phyloP scores from a whole-genome alignment of 1,140 invertebrate genomes.

The Pemphigus obesinymphae region DNA sequence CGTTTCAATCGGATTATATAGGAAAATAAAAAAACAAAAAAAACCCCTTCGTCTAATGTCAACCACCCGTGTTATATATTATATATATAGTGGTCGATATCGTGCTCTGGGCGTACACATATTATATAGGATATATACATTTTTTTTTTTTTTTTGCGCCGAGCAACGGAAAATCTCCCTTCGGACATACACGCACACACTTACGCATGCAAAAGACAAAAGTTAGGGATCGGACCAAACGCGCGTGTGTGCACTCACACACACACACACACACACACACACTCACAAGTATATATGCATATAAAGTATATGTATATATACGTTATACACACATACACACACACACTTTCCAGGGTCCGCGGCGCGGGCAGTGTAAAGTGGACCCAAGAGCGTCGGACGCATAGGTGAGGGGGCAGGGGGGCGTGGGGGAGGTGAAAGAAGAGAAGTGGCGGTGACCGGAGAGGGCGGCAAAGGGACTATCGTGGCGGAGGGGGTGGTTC shows the following conservation, averaged over 20 bases:
- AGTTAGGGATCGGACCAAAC: constrained; percentile 36
- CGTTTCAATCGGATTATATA: background rate
- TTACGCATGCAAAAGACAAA: constrained; percentile 41
- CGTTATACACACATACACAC: background rate
- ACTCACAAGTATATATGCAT: background rate
- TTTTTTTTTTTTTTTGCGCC: constrained; percentile 24
- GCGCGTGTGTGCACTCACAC: background rate
- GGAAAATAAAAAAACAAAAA: background rate
- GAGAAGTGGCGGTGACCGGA: background rate
- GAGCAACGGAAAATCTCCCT: constrained; percentile 35
- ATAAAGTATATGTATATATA: background rate
- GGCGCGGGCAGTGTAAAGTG: constrained; percentile 34
- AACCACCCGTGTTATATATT: background rate
- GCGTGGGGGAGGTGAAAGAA: background rate
- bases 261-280: background rate
- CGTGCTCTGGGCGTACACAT: background rate
- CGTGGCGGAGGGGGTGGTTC: constrained; percentile 11
- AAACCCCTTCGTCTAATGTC: background rate
- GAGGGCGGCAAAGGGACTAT: background rate
- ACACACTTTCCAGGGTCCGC: constrained; percentile 16
- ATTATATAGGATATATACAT: background rate
- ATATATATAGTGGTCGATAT: constrained; percentile 5
- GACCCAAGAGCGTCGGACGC: constrained; percentile 37
- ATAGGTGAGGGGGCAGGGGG: background rate
- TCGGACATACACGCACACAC: constrained; percentile 17